Evolutionary conservation across 2,888 invertebrate genomes (phyloP).

Genomic region (Rhabditophanes sp.): DNA sequence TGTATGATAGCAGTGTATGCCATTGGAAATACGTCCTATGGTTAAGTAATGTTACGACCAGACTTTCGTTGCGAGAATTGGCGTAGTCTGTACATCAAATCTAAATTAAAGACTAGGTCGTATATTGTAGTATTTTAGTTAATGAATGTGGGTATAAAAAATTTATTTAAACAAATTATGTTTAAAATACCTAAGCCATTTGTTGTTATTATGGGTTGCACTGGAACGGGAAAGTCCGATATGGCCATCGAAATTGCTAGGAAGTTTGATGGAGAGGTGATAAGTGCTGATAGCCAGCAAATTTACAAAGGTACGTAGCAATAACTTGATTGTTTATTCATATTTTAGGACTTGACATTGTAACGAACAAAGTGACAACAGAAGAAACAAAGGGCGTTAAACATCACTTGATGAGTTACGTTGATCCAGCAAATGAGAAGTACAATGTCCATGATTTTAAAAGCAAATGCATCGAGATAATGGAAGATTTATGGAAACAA

Average conservation of each 20-base stretch:
- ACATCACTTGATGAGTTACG: slow-evolving; percentile 75
- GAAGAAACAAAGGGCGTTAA: slow-evolving; percentile 60
- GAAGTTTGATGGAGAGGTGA: slow-evolving; percentile 50
- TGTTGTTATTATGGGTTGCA: slow-evolving; percentile 80
- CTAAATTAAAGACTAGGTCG: no score
- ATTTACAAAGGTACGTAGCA: slow-evolving; percentile 61
- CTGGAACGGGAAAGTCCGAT: slow-evolving; percentile 92
- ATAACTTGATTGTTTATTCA: background rate
- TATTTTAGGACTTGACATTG: slow-evolving; percentile 32
- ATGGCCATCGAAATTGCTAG: slow-evolving; percentile 75
- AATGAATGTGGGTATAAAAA: no score
- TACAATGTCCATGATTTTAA: slow-evolving; percentile 30
- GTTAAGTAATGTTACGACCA: background rate
- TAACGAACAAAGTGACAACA: slow-evolving; percentile 53
- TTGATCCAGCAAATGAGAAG: slow-evolving; percentile 54
- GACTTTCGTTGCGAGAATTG: background rate
- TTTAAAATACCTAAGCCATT: slow-evolving; percentile 16
- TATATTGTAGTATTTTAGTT: no score
- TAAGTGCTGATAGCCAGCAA: slow-evolving; percentile 99
- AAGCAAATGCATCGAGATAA: slow-evolving; percentile 35
- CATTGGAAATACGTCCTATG: no score
- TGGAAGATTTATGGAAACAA: slow-evolving; percentile 56
- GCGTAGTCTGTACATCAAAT: background rate
- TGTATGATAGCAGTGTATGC: no score
- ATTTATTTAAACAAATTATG: no score